Percentiles rank a stretch among this genome's conserved stretches.
These are phyloP conservation scores for Orycteropus afer DNA, from an alignment of 2,113 vertebrate species.

Conservation along the genomic window DNA sequence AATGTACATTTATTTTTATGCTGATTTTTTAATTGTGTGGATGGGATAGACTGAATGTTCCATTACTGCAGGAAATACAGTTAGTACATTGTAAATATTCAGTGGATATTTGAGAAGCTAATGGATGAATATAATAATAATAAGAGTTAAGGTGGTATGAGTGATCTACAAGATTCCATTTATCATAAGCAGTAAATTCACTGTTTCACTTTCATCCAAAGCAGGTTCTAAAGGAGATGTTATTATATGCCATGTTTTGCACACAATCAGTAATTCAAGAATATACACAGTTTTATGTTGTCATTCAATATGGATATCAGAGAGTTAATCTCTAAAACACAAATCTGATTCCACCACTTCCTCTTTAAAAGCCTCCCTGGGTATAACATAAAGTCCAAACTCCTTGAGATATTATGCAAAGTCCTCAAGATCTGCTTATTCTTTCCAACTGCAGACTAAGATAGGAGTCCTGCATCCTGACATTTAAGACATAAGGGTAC, in stretches of 20 bases:
- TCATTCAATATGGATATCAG: background rate
- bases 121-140: constrained; percentile 17
- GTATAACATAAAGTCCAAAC: background rate
- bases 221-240: background rate
- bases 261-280: background rate
- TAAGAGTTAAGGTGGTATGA: constrained; percentile 27
- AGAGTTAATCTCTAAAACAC: background rate
- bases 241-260: background rate
- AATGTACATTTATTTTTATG: constrained; percentile 21
- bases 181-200: background rate
- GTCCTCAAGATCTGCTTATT: background rate
- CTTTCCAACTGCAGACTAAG: background rate
- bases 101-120: constrained; percentile 47
- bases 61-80: background rate
- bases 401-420: background rate
- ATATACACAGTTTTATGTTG: background rate
- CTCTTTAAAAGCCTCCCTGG: background rate
- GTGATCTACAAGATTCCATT: background rate
- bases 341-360: background rate
- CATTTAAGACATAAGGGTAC: background rate
- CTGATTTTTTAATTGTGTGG: background rate
- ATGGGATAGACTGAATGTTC: background rate
- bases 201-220: background rate
- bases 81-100: background rate
- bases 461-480: background rate